These are phyloP conservation scores for Diorhabda carinulata DNA, from an alignment of 1,140 invertebrate species.

Conservation along the genomic window DNA sequence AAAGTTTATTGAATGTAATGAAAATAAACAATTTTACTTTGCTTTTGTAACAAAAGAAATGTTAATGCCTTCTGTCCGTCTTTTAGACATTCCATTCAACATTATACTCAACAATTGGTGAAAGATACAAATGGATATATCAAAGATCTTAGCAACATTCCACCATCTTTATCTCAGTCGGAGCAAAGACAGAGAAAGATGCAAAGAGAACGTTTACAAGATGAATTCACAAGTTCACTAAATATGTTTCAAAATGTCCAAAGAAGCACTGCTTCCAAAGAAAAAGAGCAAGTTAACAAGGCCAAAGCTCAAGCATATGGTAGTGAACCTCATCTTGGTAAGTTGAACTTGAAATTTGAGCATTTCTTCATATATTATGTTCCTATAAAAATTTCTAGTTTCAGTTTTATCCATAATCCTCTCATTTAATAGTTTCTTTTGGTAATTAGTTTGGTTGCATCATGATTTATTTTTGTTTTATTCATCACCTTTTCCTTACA, in stretches of 20 bases:
- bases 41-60: no score
- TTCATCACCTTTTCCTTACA: no score
- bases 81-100: conserved; percentile 83
- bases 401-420: no score
- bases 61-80: conserved; percentile 35
- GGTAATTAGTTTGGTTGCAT: no score
- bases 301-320: conserved; percentile 53
- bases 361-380: no score
- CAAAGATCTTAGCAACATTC: conserved; percentile 70
- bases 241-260: conserved; percentile 84
- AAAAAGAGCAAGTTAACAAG: conserved; percentile 73
- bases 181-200: conserved; percentile 84
- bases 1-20: no score
- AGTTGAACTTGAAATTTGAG: conserved; percentile 1
- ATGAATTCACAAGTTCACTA: conserved; percentile 90
- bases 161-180: conserved; percentile 48
- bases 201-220: conserved; percentile 84
- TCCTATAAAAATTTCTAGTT: no score
- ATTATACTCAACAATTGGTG: conserved; percentile 92
- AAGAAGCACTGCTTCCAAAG: conserved; percentile 75
- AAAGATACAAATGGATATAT: conserved; percentile 88
- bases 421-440: no score
- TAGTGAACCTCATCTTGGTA: conserved; percentile 35
- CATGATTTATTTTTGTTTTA: no score
- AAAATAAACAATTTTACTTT: no score